A percentile compares a stretch with the other conserved stretches of the same genome.
Conservation (phyloP, 2,888 invertebrate species). For the Andrena bucephala region DNA sequence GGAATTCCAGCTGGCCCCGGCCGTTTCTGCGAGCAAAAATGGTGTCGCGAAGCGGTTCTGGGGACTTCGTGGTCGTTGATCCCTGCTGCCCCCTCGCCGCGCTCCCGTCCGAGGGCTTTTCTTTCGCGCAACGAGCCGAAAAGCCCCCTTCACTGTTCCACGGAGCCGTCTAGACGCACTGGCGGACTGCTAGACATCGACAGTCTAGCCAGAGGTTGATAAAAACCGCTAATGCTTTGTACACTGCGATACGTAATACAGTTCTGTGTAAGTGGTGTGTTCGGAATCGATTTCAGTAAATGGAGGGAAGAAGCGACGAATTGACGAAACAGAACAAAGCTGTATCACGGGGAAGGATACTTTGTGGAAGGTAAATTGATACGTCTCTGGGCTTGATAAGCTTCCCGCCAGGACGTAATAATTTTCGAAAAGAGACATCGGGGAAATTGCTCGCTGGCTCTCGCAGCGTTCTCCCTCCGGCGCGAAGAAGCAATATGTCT, state of each 20-base stretch:
- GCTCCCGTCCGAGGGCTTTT: conserved; percentile 22
- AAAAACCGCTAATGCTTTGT: not conserved
- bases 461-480: not conserved
- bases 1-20: not conserved
- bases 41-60: conserved; percentile 7
- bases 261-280: too few species aligned
- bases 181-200: not conserved
- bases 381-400: not conserved
- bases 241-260: too few species aligned
- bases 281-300: not conserved
- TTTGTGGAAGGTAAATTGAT: not conserved
- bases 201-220: not conserved
- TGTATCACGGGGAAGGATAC: not conserved
- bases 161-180: conserved; percentile 22
- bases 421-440: conserved; percentile 30
- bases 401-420: not conserved
- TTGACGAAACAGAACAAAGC: not conserved
- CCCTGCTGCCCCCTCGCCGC: conserved; percentile 28
- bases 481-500: conserved; percentile 7
- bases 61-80: conserved; percentile 46
- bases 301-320: not conserved
- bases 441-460: conserved; percentile 16
- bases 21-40: conserved; percentile 20
- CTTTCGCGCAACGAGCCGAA: conserved; percentile 19
- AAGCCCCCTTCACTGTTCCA: not conserved